Evolutionary conservation across 2,888 invertebrate species (phyloP).

Genomic region (Quadroppia sp.): DNA sequence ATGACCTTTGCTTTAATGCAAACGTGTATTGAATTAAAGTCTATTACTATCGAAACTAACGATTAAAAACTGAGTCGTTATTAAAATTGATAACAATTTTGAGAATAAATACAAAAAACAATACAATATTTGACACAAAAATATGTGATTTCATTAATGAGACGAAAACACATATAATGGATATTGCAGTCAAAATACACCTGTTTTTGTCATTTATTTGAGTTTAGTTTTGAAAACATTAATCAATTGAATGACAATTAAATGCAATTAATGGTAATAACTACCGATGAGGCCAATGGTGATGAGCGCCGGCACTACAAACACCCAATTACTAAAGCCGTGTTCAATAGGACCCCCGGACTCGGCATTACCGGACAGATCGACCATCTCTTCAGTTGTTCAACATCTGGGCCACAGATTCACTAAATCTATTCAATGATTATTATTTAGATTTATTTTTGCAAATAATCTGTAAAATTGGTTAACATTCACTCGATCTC

Average conservation of each 20-base stretch:
- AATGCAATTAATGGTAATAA: too few species aligned
- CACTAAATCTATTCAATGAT: background rate
- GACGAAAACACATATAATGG: background rate
- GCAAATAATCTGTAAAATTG: too few species aligned
- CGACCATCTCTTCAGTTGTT: constrained; percentile 65
- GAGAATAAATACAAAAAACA: too few species aligned
- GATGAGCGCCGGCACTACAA: constrained; percentile 76
- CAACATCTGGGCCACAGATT: background rate
- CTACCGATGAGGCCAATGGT: constrained; percentile 71
- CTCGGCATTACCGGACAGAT: constrained; percentile 65
- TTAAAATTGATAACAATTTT: background rate
- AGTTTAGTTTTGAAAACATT: too few species aligned
- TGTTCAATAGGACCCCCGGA: constrained; percentile 76
- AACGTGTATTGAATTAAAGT: background rate
- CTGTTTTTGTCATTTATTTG: constrained; percentile 2
- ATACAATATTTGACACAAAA: too few species aligned
- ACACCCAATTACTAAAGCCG: constrained; percentile 80
- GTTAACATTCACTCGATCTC: too few species aligned
- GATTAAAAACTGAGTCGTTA: background rate
- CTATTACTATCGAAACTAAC: constrained; percentile 10
- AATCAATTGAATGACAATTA: too few species aligned
- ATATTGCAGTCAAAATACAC: background rate
- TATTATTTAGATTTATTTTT: too few species aligned
- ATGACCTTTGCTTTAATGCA: background rate
- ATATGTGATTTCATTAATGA: background rate